phyloP scores from a whole-genome alignment of 2,113 vertebrate species.

The Periophthalmodon schlosseri region DNA sequence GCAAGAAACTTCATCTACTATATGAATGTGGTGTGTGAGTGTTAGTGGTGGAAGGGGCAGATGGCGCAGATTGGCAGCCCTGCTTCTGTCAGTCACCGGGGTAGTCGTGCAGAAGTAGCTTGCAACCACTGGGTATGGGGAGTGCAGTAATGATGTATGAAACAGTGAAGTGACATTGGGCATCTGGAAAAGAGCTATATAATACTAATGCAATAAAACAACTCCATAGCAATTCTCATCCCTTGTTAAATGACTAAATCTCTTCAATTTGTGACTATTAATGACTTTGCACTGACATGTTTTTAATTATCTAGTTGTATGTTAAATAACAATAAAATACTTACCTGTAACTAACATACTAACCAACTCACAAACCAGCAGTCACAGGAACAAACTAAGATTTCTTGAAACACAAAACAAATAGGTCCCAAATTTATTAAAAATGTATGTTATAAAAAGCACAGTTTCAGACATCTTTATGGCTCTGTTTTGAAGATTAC shows the following conservation, averaged over 20 bases:
- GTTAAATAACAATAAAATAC: too few relatives aligned
- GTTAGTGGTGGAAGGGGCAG: not conserved
- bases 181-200: not conserved
- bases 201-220: not conserved
- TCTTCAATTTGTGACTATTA: too few relatives aligned
- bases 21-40: not conserved
- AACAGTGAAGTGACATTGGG: not conserved
- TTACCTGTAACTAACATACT: too few relatives aligned
- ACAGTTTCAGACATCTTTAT: not conserved
- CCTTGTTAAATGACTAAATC: too few relatives aligned
- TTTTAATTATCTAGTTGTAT: too few relatives aligned
- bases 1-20: not conserved
- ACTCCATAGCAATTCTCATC: not conserved
- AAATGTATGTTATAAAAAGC: not conserved
- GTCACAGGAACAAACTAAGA: too few relatives aligned
- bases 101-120: not conserved
- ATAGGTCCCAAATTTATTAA: not conserved
- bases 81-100: not conserved
- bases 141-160: not conserved
- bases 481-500: constrained; percentile 9
- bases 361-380: too few relatives aligned
- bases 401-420: too few relatives aligned
- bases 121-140: not conserved
- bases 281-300: too few relatives aligned
- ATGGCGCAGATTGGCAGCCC: too few relatives aligned